These are phyloP conservation scores for Euplagia quadripunctaria DNA, from an alignment of 2,888 invertebrate genomes.

Conservation along the genomic window DNA sequence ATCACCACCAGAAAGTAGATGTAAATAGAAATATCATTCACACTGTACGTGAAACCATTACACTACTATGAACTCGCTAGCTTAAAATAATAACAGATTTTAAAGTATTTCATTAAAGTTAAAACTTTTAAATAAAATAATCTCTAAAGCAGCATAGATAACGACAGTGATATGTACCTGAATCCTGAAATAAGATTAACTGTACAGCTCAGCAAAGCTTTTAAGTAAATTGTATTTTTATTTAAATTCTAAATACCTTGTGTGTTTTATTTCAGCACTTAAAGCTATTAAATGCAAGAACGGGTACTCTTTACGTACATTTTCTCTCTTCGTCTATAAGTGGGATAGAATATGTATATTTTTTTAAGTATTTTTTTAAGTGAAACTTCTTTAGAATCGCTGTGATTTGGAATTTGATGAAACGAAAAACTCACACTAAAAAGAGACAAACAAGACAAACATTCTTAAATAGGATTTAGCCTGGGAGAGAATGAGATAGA, in stretches of 20 bases:
- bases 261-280: constrained; percentile 54
- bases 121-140: constrained; percentile 9
- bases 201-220: constrained; percentile 34
- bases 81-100: constrained; percentile 3
- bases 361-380: constrained; percentile 36
- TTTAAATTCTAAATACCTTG: constrained; percentile 54
- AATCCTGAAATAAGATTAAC: constrained; percentile 30
- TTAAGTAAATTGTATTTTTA: constrained; percentile 55
- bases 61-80: neutral
- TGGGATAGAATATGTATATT: constrained; percentile 42
- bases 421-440: too few relatives aligned
- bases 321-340: constrained; percentile 45
- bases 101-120: neutral
- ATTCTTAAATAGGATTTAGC: too few relatives aligned
- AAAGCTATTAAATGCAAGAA: constrained; percentile 50
- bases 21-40: neutral
- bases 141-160: constrained; percentile 2
- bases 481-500: too few relatives aligned
- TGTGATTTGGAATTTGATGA: too few relatives aligned
- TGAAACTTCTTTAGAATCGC: too few relatives aligned
- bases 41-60: neutral
- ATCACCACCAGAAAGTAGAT: too few relatives aligned
- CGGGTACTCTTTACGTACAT: constrained; percentile 47
- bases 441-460: too few relatives aligned
- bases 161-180: constrained; percentile 39